Evolutionary conservation across 2,888 invertebrate species (phyloP).

Genomic region (Arctia plantaginis): DNA sequence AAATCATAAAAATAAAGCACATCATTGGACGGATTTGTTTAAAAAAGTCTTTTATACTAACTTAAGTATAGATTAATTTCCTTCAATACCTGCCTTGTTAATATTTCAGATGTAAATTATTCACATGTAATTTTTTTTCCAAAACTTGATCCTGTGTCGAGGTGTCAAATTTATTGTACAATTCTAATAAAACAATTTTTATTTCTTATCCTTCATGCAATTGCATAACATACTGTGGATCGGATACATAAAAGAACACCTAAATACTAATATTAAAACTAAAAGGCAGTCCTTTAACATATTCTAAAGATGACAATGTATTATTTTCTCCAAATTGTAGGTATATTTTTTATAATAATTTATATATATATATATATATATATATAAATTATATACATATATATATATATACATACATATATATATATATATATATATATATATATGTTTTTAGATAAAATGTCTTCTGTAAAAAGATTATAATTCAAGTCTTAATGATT

Average conservation of each 20-base stretch:
- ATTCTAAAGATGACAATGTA: not conserved
- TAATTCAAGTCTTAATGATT: no score
- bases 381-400: no score
- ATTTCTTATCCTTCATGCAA: not conserved
- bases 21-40: slow-evolving; percentile 9
- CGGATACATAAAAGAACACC: no score
- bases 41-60: not conserved
- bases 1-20: slow-evolving; percentile 5
- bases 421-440: no score
- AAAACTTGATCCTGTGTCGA: not conserved
- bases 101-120: no score
- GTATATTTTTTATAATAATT: not conserved
- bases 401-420: no score
- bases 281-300: slow-evolving; percentile 1
- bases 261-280: not conserved
- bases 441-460: no score
- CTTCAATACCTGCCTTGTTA: no score
- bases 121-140: no score
- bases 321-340: not conserved
- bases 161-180: not conserved
- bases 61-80: not conserved
- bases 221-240: not conserved
- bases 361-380: no score
- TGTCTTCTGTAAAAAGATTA: no score
- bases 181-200: not conserved